Evolutionary conservation across 2,113 vertebrate genomes (phyloP), one percentile per base, ranked within the genome.

Genomic region (Corynorhinus townsendii): DNA sequence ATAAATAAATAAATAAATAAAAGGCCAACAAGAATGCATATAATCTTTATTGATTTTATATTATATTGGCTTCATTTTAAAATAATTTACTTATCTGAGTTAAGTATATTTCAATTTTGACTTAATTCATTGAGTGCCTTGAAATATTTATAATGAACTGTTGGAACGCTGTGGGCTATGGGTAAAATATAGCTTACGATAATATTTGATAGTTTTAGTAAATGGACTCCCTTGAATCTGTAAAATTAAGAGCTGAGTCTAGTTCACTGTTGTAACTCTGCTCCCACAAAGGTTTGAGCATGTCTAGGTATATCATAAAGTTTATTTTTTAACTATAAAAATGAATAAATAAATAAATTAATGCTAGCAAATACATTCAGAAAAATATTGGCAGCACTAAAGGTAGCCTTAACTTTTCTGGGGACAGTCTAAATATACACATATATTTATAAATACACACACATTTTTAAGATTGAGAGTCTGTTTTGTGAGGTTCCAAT

Each of bases 31-130:
- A 95, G 45, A 69, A 87, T 77, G n/a, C 45, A 81, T 40, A 0
- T 54, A 24, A 59, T 22, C 33, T 96, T 86, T 93, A 84, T 91
- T 95, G 75, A 56, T 15, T 94, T 94, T 33, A 40, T 87, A 88
- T 72, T 72, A 72, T 47, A 80, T 35, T 93, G 35, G 30, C 20
- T 71, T 84, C 38, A 88, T 71, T 83, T 94, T 95, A 35, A 82
- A 1, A 11, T 94, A 43, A 54, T 59, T 94, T 84, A 30, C 45
- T 94, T 76, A 92, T 90, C 33, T 89, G 59, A 90, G 17, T 14
- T 33, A 79, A 52, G 35, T 1, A 82, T 15, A 91, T 97, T 94
- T 7, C 35, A 86, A 66, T 90, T 92, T 94, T 90, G 19, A 79
- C 56, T 80, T 84, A 73, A 73, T 79, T 90, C 28, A 93, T 40